phyloP scores from a whole-genome alignment of 2,113 vertebrate species.

The Glaucidium brasilianum region DNA sequence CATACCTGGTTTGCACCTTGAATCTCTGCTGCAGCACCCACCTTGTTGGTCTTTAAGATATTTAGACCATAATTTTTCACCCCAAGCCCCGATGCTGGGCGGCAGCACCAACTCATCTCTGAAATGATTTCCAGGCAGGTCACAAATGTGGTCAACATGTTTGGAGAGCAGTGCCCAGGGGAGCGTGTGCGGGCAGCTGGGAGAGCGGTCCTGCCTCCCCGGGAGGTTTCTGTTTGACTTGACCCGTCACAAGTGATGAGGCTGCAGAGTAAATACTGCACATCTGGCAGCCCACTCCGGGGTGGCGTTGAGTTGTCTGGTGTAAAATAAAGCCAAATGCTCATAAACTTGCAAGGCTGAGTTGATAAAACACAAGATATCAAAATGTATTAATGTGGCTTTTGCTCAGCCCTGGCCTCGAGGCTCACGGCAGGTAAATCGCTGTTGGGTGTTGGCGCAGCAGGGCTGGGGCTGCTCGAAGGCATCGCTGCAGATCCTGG shows the following conservation, averaged over 20 bases:
- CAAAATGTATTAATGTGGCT: neutral
- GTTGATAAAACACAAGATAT: slow-evolving; percentile 11
- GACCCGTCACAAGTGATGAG: slow-evolving; percentile 38
- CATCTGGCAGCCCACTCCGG: slow-evolving; percentile 60
- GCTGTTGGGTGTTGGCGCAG: fast-evolving
- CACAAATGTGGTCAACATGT: neutral
- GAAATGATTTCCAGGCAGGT: neutral
- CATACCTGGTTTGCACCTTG: neutral
- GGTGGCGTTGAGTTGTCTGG: neutral
- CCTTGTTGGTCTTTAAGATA: neutral
- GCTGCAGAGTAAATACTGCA: slow-evolving; percentile 41
- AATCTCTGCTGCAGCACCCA: neutral
- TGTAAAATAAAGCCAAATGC: slow-evolving; percentile 52
- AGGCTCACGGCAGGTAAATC: neutral
- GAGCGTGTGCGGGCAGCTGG: neutral
- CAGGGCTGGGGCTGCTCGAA: neutral
- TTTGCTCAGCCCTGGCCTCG: fast-evolving
- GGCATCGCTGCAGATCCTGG: neutral
- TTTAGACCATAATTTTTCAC: neutral
- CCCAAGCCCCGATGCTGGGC: neutral
- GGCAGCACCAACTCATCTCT: neutral
- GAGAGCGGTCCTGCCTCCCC: neutral
- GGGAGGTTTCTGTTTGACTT: slow-evolving; percentile 55
- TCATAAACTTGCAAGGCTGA: neutral
- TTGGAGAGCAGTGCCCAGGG: slow-evolving; percentile 1